These are phyloP conservation scores for Phrynocephalus versicolor DNA, from an alignment of 2,113 vertebrate species.

Conservation along the genomic window DNA sequence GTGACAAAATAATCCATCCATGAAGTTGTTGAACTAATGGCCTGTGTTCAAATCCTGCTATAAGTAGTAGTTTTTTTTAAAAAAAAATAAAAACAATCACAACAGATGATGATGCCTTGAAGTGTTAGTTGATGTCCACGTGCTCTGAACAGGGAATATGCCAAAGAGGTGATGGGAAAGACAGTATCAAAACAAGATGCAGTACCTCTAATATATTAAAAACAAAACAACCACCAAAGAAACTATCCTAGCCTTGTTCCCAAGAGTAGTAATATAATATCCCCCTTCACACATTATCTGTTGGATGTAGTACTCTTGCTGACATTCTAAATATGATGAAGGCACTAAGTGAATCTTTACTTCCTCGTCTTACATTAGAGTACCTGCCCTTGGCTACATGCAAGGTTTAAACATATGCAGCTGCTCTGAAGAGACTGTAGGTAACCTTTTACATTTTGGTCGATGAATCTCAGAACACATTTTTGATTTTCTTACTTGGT, in stretches of 20 bases:
- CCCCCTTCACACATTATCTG: background rate
- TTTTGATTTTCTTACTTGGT: background rate
- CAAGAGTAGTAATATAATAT: conserved; percentile 13
- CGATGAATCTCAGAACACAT: background rate
- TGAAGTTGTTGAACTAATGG: conserved; percentile 37
- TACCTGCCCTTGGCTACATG: background rate
- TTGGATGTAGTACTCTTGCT: background rate
- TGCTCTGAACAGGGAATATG: conserved; percentile 16
- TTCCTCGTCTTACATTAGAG: accelerated
- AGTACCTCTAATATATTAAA: background rate
- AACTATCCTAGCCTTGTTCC: background rate
- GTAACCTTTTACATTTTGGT: background rate
- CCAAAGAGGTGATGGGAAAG: background rate
- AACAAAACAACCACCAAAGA: background rate
- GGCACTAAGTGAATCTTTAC: background rate
- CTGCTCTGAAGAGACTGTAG: background rate
- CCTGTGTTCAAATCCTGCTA: conserved; percentile 36
- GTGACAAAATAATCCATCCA: conserved; percentile 46
- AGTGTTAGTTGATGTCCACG: conserved; percentile 29
- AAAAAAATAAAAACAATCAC: conserved; percentile 24
- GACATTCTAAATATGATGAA: background rate
- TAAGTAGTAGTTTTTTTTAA: too few species aligned
- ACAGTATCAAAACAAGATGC: background rate
- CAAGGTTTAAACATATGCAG: background rate
- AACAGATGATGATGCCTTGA: conserved; percentile 27